Evolutionary conservation across 2,888 invertebrate genomes (phyloP), one percentile per base, ranked within the genome.

Genomic region (Hedychridium roseum): DNA sequence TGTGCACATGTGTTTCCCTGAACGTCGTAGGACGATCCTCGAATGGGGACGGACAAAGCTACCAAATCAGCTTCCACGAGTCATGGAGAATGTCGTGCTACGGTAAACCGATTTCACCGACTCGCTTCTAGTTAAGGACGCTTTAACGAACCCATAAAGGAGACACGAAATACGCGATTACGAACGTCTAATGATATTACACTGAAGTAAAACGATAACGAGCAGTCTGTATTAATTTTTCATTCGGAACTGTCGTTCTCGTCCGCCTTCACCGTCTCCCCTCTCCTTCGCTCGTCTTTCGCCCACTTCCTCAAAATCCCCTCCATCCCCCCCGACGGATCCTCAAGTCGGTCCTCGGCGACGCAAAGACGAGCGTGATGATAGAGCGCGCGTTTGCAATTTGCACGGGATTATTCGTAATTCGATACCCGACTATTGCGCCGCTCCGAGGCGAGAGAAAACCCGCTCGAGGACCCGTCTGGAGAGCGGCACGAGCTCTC

Each of bases 221-320:
- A 54, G 52, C 48, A 30, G 40, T 52, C 37, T 41, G 23, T 42
- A 52, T 38, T 54, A 54, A 54, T 52, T 52, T 54, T 48, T 52
- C 52, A 54, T 52, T 52, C 37, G 36, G 36, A 30, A 31, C 35
- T n/a, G n/a, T n/a, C n/a, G n/a, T n/a, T n/a, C n/a, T n/a, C n/a
- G n/a, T n/a, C n/a, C n/a, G n/a, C n/a, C n/a, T n/a, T n/a, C n/a
- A n/a, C n/a, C n/a, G n/a, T n/a, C n/a, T n/a, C n/a, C n/a, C n/a
- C n/a, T n/a, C n/a, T n/a, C n/a, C n/a, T n/a, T n/a, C n/a, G n/a
- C n/a, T n/a, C n/a, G n/a, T n/a, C n/a, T n/a, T n/a, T n/a, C n/a
- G n/a, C n/a, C n/a, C n/a, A n/a, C n/a, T n/a, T n/a, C n/a, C n/a
- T n/a, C n/a, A n/a, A n/a, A n/a, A n/a, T n/a, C n/a, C n/a, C n/a